Evolutionary conservation across 1,140 invertebrate species (phyloP).

Genomic region (Hetaerina americana): DNA sequence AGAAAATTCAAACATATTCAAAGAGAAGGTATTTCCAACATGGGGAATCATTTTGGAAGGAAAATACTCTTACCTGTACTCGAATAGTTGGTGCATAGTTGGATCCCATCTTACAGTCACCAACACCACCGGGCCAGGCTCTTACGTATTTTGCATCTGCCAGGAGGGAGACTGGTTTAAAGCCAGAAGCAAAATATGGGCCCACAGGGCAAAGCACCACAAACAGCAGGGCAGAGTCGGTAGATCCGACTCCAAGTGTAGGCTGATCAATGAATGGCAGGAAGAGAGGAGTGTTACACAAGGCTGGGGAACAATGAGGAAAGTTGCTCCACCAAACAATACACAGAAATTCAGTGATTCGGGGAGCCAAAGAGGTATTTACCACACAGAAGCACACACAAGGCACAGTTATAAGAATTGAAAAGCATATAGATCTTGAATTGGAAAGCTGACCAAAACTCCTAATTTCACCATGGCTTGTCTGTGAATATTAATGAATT

Average conservation of each 20-base stretch:
- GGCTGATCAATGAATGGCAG: conserved; percentile 43
- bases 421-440: too few relatives aligned
- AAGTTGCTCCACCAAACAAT: neutral
- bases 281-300: conserved; percentile 6
- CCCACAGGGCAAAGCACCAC: conserved; percentile 88
- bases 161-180: conserved; percentile 61
- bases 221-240: conserved; percentile 76
- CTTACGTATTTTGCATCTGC: conserved; percentile 71
- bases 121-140: conserved; percentile 93
- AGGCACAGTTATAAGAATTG: too few relatives aligned
- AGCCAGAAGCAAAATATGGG: conserved; percentile 65
- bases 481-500: too few relatives aligned
- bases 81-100: conserved; percentile 81
- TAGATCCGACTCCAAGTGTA: conserved; percentile 73
- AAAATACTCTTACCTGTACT: conserved; percentile 39
- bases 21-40: too few relatives aligned
- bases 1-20: too few relatives aligned
- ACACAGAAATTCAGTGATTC: too few relatives aligned
- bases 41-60: neutral
- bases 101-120: conserved; percentile 88
- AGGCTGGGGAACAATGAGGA: neutral
- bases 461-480: too few relatives aligned
- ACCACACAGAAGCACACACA: too few relatives aligned
- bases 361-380: too few relatives aligned
- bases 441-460: too few relatives aligned